Conservation (phyloP, 1,140 invertebrate genomes). For the Drosophila takahashii region DNA sequence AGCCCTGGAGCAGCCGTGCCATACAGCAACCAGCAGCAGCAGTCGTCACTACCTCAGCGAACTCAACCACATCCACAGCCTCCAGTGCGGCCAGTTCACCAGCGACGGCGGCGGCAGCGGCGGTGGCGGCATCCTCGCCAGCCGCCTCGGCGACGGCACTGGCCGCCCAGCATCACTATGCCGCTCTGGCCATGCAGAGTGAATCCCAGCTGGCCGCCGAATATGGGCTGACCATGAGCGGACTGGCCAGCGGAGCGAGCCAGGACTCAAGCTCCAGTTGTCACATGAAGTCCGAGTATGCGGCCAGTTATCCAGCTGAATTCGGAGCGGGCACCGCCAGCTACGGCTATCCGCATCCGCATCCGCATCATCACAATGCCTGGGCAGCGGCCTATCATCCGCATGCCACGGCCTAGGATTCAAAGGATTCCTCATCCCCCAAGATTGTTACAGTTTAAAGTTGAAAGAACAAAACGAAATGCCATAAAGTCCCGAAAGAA, state of each 20-base stretch:
- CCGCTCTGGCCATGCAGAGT: constrained; percentile 74
- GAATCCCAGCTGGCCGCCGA: constrained; percentile 77
- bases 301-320: constrained; percentile 66
- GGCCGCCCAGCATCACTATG: constrained; percentile 61
- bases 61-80: constrained; percentile 17
- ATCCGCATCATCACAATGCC: constrained; percentile 69
- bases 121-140: background rate
- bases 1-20: constrained; percentile 41
- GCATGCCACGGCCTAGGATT: constrained; percentile 66
- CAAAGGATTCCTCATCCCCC: background rate
- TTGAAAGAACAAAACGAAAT: constrained; percentile 6
- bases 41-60: constrained; percentile 34
- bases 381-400: constrained; percentile 78
- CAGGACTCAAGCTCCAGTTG: constrained; percentile 55
- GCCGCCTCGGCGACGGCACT: constrained; percentile 9
- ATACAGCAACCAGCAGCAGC: constrained; percentile 38
- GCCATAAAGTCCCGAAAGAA: constrained; percentile 28
- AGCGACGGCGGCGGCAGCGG: background rate
- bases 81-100: constrained; percentile 25
- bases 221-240: constrained; percentile 76
- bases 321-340: constrained; percentile 48
- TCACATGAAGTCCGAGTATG: constrained; percentile 77
- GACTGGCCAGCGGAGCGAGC: constrained; percentile 63
- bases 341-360: constrained; percentile 53
- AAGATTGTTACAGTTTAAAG: constrained; percentile 33